Evolutionary conservation across 1,140 invertebrate genomes (phyloP).

Genomic region (Anthonomus grandis): DNA sequence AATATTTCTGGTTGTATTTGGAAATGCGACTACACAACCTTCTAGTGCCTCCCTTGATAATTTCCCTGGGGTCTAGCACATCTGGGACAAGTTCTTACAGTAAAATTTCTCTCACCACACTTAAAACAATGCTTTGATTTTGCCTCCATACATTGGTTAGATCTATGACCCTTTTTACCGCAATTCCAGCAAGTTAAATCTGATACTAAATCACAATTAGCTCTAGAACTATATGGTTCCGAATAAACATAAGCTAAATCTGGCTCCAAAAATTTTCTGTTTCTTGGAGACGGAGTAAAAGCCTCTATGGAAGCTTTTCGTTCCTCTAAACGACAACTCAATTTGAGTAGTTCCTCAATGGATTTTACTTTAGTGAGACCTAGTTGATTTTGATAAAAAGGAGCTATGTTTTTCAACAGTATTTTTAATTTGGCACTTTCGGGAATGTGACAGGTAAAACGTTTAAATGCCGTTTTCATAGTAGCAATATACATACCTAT

Average conservation of each 20-base stretch:
- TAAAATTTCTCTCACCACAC: neutral
- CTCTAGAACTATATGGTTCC: neutral
- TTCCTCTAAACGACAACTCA: conserved; percentile 13
- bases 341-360: conserved; percentile 5
- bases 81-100: conserved; percentile 1
- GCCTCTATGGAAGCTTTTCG: neutral
- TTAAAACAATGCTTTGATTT: neutral
- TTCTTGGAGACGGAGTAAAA: conserved; percentile 2
- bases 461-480: conserved; percentile 37
- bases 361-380: conserved; percentile 22
- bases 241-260: conserved; percentile 19
- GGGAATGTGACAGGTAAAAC: conserved; percentile 21
- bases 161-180: neutral
- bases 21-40: neutral
- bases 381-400: conserved; percentile 24
- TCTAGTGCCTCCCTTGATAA: neutral
- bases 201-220: no score
- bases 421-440: conserved; percentile 16
- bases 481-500: conserved; percentile 40
- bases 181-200: conserved; percentile 4
- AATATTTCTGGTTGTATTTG: neutral
- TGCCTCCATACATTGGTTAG: neutral
- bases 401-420: conserved; percentile 13
- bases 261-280: conserved; percentile 12
- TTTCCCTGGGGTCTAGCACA: conserved; percentile 6